Percentiles rank a stretch among this genome's conserved stretches.
Evolutionary conservation across 2,888 invertebrate genomes (phyloP).

Genomic region (Frankliniella fusca): DNA sequence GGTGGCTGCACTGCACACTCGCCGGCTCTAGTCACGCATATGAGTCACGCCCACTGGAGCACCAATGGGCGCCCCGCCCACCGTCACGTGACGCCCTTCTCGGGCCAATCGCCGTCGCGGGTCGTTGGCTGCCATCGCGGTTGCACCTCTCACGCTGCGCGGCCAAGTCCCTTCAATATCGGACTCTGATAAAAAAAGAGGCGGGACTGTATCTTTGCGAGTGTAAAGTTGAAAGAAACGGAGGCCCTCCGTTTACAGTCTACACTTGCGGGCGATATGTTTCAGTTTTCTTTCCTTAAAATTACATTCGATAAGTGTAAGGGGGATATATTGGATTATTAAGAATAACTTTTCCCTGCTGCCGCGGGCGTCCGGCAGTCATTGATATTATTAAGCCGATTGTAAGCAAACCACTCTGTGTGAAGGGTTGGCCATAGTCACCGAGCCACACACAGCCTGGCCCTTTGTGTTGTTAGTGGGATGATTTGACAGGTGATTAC

Average conservation of each 20-base stretch:
- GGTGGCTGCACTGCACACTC: too few relatives aligned
- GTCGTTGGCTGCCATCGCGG: not conserved
- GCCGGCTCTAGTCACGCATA: not conserved
- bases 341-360: not conserved
- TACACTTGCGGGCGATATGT: too few relatives aligned
- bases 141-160: too few relatives aligned
- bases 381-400: slow-evolving; percentile 20
- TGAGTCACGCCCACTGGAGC: slow-evolving; percentile 1
- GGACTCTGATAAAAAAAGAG: too few relatives aligned
- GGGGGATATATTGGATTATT: too few relatives aligned
- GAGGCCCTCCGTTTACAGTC: too few relatives aligned
- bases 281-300: too few relatives aligned
- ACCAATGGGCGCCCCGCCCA: not conserved
- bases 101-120: not conserved
- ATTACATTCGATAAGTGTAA: too few relatives aligned
- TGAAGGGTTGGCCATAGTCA: not conserved
- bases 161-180: too few relatives aligned
- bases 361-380: not conserved
- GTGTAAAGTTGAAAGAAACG: too few relatives aligned
- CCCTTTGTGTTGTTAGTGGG: slow-evolving; percentile 23
- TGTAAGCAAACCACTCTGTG: not conserved
- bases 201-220: too few relatives aligned
- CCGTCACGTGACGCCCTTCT: not conserved
- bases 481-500: slow-evolving; percentile 25
- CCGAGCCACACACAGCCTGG: slow-evolving; percentile 6